phyloP scores from a whole-genome alignment of 2,888 invertebrate genomes.

The Pegoplata infirma region DNA sequence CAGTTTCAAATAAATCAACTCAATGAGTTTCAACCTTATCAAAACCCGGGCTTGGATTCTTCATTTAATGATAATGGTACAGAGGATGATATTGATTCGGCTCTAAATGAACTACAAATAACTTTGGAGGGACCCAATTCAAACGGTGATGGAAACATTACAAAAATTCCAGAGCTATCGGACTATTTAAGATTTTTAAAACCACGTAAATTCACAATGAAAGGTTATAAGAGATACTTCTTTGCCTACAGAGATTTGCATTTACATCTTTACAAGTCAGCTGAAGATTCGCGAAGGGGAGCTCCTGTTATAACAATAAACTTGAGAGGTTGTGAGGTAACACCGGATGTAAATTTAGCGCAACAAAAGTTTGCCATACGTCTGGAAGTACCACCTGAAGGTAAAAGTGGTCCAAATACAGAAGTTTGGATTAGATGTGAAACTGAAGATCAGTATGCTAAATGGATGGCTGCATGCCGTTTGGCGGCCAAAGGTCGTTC shows the following conservation, averaged over 20 bases:
- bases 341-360: conserved; percentile 96
- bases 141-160: conserved; percentile 87
- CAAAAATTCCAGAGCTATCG: conserved; percentile 95
- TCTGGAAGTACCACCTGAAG: conserved; percentile 93
- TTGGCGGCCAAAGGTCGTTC: conserved; percentile 97
- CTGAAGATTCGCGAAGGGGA: conserved; percentile 86
- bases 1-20: conserved; percentile 95
- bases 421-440: conserved; percentile 98
- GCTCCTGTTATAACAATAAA: conserved; percentile 87
- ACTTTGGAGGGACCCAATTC: conserved; percentile 90
- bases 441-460: conserved; percentile 97
- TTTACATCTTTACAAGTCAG: conserved; percentile 89
- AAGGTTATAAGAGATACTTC: conserved; percentile 96
- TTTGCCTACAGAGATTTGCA: conserved; percentile 96
- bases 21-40: conserved; percentile 78
- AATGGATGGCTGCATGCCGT: conserved; percentile 98
- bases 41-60: conserved; percentile 69
- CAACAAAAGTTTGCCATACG: conserved; percentile 96
- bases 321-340: conserved; percentile 96
- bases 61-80: conserved; percentile 74
- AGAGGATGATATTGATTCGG: conserved; percentile 97
- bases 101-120: conserved; percentile 94
- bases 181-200: conserved; percentile 96
- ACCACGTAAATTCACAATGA: conserved; percentile 96
- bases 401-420: conserved; percentile 97